These are phyloP conservation scores for Penaeus indicus DNA, from an alignment of 1,140 invertebrate genomes.

Conservation along the genomic window DNA sequence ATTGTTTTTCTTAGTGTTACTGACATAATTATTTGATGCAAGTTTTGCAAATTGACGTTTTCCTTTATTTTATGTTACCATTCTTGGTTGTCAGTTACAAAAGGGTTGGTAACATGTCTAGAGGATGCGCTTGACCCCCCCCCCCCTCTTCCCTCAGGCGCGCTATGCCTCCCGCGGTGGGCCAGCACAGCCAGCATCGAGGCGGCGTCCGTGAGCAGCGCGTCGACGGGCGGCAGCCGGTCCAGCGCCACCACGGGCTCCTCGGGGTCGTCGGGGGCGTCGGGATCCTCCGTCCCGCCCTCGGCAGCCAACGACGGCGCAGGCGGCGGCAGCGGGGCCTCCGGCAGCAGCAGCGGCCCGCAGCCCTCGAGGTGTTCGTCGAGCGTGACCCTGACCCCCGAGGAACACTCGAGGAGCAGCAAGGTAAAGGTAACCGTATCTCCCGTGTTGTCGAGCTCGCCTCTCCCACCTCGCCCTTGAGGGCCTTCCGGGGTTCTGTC, in stretches of 20 bases:
- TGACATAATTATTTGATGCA: too few relatives aligned
- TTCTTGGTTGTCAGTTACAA: too few relatives aligned
- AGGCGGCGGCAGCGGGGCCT: constrained; percentile 25
- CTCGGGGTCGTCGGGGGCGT: background rate
- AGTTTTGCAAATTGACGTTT: too few relatives aligned
- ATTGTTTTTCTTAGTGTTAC: too few relatives aligned
- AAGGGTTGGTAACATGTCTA: too few relatives aligned
- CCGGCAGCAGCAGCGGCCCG: constrained; percentile 33
- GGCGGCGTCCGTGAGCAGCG: constrained; percentile 70
- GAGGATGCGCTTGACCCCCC: too few relatives aligned
- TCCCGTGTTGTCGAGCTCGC: too few relatives aligned
- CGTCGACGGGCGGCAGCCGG: constrained; percentile 66
- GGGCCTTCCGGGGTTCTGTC: too few relatives aligned
- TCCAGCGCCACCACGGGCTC: constrained; percentile 5
- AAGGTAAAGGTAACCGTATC: constrained; percentile 48
- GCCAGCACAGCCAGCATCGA: constrained; percentile 82
- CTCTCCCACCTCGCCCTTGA: too few relatives aligned
- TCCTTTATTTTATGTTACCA: too few relatives aligned
- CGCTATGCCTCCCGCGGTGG: constrained; percentile 86
- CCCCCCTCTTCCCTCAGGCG: constrained; percentile 73
- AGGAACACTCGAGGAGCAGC: constrained; percentile 62
- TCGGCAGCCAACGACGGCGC: constrained; percentile 42
- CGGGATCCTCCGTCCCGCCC: constrained; percentile 13
- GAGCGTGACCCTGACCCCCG: constrained; percentile 58
- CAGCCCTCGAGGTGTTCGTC: constrained; percentile 63